A percentile compares a stretch with the other conserved stretches of the same genome.
Conservation (phyloP, 92 coral and sea anemone genomes). For the Parazoanthus darwini region DNA sequence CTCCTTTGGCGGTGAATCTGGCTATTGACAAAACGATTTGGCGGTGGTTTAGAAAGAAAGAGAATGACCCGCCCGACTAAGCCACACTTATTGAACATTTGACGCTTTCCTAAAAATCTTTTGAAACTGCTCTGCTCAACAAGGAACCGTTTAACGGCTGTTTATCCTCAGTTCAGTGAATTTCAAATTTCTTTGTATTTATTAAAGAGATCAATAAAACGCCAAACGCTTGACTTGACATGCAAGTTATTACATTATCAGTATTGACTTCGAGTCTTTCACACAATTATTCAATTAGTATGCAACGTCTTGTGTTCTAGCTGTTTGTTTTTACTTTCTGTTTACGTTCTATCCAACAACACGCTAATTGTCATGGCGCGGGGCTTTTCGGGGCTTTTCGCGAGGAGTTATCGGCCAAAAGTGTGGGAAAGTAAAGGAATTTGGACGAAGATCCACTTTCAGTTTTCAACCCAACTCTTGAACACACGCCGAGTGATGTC, state of each 20-base stretch:
- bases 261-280: conserved; percentile 60
- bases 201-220: conserved; percentile 51
- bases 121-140: not conserved
- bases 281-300: conserved; percentile 77
- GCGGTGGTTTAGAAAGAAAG: conserved; percentile 29
- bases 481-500: conserved; percentile 46
- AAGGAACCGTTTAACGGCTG: not conserved
- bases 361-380: conserved; percentile 55
- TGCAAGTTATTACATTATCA: conserved; percentile 67
- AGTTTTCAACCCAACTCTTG: not conserved
- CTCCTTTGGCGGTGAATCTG: conserved; percentile 24
- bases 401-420: not conserved
- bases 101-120: not conserved
- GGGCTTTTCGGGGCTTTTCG: conserved; percentile 25
- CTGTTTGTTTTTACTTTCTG: conserved; percentile 69
- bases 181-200: conserved; percentile 32
- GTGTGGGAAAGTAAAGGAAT: conserved; percentile 8
- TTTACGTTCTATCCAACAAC: conserved; percentile 73
- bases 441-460: not conserved
- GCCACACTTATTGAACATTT: not conserved
- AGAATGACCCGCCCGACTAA: not conserved
- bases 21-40: conserved; percentile 41
- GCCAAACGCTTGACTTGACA: conserved; percentile 55
- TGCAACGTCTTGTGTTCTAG: conserved; percentile 65
- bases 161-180: not conserved